phyloP scores from a whole-genome alignment of 2,888 invertebrate genomes.

The Sussaba pulchella region DNA sequence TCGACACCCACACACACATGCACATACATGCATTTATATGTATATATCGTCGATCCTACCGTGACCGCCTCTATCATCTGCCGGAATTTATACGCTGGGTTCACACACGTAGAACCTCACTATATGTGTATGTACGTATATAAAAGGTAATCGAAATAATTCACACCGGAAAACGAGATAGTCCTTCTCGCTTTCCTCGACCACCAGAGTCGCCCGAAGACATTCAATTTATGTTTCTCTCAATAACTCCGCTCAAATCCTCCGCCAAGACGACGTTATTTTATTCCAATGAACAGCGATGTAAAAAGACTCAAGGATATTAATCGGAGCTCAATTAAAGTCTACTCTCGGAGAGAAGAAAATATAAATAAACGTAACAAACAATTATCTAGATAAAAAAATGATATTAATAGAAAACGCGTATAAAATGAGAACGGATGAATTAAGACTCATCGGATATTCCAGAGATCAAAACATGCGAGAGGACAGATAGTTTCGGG shows the following conservation, averaged over 20 bases:
- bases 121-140: constrained; percentile 13
- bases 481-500: constrained; percentile 40
- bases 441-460: background rate
- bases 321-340: constrained; percentile 10
- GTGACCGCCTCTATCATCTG: constrained; percentile 41
- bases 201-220: constrained; percentile 5
- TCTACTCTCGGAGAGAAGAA: too few species aligned
- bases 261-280: background rate
- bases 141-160: constrained; percentile 5
- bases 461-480: background rate
- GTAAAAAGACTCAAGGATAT: background rate
- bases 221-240: constrained; percentile 49
- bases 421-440: background rate
- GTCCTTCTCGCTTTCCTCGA: constrained; percentile 36
- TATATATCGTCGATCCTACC: constrained; percentile 19
- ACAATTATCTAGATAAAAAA: too few species aligned
- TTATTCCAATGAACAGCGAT: constrained; percentile 5
- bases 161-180: constrained; percentile 24
- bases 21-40: too few species aligned
- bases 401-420: background rate
- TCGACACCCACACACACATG: constrained; percentile 35
- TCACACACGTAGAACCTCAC: constrained; percentile 16
- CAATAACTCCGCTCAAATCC: constrained; percentile 8
- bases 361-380: too few species aligned
- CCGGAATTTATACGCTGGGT: constrained; percentile 45